phyloP scores from a whole-genome alignment of 1,140 invertebrate genomes.

The Bacillus rossius region DNA sequence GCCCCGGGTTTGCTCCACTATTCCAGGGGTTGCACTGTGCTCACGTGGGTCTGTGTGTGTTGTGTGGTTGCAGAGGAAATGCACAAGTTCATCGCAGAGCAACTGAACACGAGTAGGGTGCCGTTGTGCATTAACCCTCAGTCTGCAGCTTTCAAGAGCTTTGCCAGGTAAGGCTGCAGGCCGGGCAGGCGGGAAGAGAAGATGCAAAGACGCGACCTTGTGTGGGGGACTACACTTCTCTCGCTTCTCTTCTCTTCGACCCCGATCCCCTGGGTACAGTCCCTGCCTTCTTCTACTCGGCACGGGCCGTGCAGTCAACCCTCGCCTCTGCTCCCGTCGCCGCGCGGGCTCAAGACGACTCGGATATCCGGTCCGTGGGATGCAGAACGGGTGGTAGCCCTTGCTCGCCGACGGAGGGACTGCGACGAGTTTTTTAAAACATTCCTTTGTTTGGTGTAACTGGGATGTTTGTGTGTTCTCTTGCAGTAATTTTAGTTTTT shows the following conservation, averaged over 20 bases:
- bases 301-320: not conserved
- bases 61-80: slow-evolving; percentile 81
- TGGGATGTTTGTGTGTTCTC: not conserved
- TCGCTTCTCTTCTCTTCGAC: slow-evolving; percentile 9
- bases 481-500: not conserved
- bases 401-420: not conserved
- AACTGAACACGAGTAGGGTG: slow-evolving; percentile 84
- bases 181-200: not conserved
- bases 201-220: not conserved
- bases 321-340: not conserved
- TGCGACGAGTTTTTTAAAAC: not conserved
- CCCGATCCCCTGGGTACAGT: slow-evolving; percentile 7
- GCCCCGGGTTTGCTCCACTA: too few species aligned
- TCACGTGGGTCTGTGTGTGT: not conserved
- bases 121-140: slow-evolving; percentile 99
- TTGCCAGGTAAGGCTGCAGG: slow-evolving; percentile 85
- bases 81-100: slow-evolving; percentile 97
- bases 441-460: not conserved
- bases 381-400: not conserved
- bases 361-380: not conserved
- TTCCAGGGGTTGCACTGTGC: too few species aligned
- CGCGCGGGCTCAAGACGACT: not conserved
- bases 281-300: not conserved
- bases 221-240: not conserved
- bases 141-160: slow-evolving; percentile 98